Percentiles rank a stretch among this genome's conserved stretches.
phyloP scores from a whole-genome alignment of 23 tunicate species.

The Styela plicata region DNA sequence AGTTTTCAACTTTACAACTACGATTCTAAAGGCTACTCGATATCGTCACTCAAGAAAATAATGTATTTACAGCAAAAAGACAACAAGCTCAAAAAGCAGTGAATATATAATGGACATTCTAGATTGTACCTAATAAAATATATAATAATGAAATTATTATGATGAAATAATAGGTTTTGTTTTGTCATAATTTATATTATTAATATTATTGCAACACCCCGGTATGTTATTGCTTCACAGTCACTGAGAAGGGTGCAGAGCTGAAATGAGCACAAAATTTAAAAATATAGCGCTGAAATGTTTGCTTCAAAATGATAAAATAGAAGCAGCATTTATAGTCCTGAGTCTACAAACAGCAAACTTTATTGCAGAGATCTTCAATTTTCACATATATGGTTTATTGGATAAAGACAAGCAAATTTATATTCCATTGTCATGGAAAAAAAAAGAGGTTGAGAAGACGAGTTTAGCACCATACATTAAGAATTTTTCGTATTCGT shows the following conservation, averaged over 20 bases:
- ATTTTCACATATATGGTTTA: no score
- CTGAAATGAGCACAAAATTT: background rate
- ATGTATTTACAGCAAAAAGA: background rate
- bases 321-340: no score
- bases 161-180: background rate
- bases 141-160: background rate
- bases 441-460: background rate
- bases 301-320: no score
- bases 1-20: no score
- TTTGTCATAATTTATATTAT: background rate
- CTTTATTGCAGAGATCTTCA: no score
- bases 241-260: background rate
- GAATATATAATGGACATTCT: background rate
- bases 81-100: no score
- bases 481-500: background rate
- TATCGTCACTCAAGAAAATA: background rate
- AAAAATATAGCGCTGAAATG: no score
- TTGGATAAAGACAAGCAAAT: no score
- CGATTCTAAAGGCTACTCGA: background rate
- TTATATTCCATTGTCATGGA: background rate
- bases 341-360: no score
- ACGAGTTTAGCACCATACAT: background rate
- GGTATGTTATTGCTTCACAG: constrained; percentile 21
- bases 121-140: no score
- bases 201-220: constrained; percentile 24